phyloP scores from a whole-genome alignment of 2,113 vertebrate genomes.

The Fukomys damarensis region DNA sequence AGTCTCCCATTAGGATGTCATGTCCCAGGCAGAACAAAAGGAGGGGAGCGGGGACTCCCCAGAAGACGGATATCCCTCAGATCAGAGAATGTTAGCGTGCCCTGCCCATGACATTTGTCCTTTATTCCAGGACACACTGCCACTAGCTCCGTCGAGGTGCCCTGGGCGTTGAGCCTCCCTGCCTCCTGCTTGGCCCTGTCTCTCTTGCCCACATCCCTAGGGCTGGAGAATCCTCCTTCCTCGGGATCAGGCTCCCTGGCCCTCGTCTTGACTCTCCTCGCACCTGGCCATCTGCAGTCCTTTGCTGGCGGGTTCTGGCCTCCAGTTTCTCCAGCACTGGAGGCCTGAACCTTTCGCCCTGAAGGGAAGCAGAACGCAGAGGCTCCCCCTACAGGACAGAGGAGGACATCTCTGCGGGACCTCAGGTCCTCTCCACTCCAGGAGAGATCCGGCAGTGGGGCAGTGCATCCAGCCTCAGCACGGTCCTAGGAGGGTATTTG shows the following conservation, averaged over 20 bases:
- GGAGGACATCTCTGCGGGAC: neutral
- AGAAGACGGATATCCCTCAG: neutral
- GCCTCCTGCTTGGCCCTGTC: neutral
- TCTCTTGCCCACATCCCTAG: neutral
- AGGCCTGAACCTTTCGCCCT: too few relatives aligned
- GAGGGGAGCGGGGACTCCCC: neutral
- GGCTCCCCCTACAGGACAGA: conserved; percentile 62
- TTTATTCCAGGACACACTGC: neutral
- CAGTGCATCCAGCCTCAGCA: too few relatives aligned
- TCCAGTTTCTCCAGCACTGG: neutral
- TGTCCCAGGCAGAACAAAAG: neutral
- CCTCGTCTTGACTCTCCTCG: neutral
- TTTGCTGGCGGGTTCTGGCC: neutral
- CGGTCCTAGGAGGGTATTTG: neutral
- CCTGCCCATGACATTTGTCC: neutral
- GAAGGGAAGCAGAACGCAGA: neutral
- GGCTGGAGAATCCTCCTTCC: neutral
- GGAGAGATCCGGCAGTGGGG: neutral
- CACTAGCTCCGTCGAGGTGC: neutral
- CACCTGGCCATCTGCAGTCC: neutral
- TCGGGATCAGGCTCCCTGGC: neutral
- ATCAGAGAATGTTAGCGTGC: neutral
- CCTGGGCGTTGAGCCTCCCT: neutral
- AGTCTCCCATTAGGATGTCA: neutral
- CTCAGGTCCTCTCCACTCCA: neutral